Conservation (phyloP, 1,140 invertebrate species). For the Gonioctena quinquepunctata region DNA sequence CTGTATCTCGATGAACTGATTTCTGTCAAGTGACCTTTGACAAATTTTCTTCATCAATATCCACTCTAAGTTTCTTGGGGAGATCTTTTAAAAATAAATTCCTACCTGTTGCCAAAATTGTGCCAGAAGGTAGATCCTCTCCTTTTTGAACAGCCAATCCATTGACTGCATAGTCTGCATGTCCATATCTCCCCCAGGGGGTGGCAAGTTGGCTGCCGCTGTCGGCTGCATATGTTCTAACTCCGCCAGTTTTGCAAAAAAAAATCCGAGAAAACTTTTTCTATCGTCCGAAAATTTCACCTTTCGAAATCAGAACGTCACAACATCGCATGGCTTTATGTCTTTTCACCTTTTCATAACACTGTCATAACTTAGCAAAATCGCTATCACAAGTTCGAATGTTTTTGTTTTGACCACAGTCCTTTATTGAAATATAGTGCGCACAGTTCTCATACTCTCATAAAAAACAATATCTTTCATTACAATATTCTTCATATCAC, state of each 20-base stretch:
- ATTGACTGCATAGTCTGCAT: conserved; percentile 87
- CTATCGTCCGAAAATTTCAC: background rate
- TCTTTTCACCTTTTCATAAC: background rate
- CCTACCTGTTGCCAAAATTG: conserved; percentile 94
- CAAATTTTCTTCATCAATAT: too few relatives aligned
- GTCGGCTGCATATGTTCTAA: conserved; percentile 67
- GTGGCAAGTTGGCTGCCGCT: conserved; percentile 59
- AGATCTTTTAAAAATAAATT: too few relatives aligned
- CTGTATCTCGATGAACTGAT: too few relatives aligned
- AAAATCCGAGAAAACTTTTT: background rate
- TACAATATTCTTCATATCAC: background rate
- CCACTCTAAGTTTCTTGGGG: too few relatives aligned
- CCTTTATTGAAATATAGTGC: background rate
- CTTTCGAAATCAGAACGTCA: conserved; percentile 20
- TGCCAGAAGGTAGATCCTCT: conserved; percentile 86
- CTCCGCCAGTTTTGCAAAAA: conserved; percentile 45
- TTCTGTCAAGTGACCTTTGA: too few relatives aligned
- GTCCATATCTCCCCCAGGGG: conserved; percentile 72
- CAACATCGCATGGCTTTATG: background rate
- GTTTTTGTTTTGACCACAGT: conserved; percentile 7
- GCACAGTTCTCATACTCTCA: background rate
- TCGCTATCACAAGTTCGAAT: background rate
- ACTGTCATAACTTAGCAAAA: background rate
- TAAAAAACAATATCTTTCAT: background rate
- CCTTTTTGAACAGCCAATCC: conserved; percentile 94